phyloP scores from a whole-genome alignment of 2,797 vertebrate species.

The Chiloscyllium punctatum region DNA sequence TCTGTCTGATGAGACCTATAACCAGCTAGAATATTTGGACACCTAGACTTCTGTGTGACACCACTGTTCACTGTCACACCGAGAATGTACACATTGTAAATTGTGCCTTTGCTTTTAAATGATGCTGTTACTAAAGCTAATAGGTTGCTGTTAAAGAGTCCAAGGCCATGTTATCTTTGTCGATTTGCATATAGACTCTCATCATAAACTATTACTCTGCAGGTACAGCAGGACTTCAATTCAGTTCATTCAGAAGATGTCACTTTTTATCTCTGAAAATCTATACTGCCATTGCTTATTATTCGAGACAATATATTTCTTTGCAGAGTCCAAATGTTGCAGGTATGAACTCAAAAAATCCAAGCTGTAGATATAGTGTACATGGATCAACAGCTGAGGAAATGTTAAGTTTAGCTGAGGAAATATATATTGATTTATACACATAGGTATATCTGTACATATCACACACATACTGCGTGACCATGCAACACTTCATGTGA shows the following conservation, averaged over 20 bases:
- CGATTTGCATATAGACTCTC: not conserved
- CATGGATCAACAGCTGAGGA: not conserved
- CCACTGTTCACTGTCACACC: not conserved
- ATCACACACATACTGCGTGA: slow-evolving; percentile 37
- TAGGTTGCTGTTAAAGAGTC: not conserved
- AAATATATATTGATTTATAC: not conserved
- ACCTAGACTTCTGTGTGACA: no score
- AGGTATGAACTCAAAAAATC: not conserved
- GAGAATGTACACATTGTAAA: no score
- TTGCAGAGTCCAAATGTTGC: not conserved
- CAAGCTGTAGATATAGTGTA: not conserved
- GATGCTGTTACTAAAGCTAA: not conserved
- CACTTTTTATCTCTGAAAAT: not conserved
- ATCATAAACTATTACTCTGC: not conserved
- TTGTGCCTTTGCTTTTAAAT: no score
- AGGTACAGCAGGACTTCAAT: not conserved
- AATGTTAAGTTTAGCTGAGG: slow-evolving; percentile 19
- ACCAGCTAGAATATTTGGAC: not conserved
- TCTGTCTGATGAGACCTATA: not conserved
- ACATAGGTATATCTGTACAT: not conserved
- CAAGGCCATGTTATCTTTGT: not conserved
- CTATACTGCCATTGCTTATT: not conserved
- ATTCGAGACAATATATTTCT: not conserved
- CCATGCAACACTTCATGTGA: slow-evolving; percentile 88
- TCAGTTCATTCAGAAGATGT: not conserved